A percentile compares a stretch with the other conserved stretches of the same genome.
Conservation (phyloP, 1,140 invertebrate genomes). For the Pachypeltis micranthus region DNA sequence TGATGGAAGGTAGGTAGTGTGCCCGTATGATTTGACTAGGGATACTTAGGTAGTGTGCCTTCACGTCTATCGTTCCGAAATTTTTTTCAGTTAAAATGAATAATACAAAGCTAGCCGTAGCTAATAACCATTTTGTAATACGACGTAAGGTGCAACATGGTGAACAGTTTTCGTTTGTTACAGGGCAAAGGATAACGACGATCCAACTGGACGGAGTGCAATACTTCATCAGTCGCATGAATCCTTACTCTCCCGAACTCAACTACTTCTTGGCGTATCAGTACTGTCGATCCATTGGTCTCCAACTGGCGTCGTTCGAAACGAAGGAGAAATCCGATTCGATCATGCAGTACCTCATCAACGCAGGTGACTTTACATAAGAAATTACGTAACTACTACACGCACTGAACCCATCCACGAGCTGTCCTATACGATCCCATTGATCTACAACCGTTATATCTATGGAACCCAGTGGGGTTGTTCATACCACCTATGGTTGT, state of each 20-base stretch:
- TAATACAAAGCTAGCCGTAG: too few relatives aligned
- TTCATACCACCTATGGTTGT: not conserved
- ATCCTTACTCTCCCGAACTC: constrained; percentile 72
- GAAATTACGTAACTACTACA: too few relatives aligned
- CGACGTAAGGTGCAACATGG: too few relatives aligned
- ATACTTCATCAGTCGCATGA: constrained; percentile 77
- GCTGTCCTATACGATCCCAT: not conserved
- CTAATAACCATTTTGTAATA: too few relatives aligned
- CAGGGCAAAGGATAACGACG: constrained; percentile 72
- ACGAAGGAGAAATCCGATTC: constrained; percentile 74
- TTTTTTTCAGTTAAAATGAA: too few relatives aligned
- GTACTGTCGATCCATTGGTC: constrained; percentile 71
- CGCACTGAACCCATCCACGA: not conserved
- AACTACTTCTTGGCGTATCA: constrained; percentile 80
- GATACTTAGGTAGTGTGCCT: too few relatives aligned
- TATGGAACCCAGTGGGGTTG: not conserved
- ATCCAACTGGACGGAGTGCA: constrained; percentile 73
- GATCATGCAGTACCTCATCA: constrained; percentile 65
- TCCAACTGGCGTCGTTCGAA: constrained; percentile 72
- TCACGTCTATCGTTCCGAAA: too few relatives aligned
- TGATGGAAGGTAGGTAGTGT: too few relatives aligned
- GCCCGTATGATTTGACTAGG: too few relatives aligned
- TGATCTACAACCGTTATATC: too few relatives aligned
- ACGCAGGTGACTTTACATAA: constrained; percentile 45
- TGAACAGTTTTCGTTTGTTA: too few relatives aligned